Conservation (phyloP, 37 sponge, comb jelly and placozoan species). For the Spongilla lacustris region DNA sequence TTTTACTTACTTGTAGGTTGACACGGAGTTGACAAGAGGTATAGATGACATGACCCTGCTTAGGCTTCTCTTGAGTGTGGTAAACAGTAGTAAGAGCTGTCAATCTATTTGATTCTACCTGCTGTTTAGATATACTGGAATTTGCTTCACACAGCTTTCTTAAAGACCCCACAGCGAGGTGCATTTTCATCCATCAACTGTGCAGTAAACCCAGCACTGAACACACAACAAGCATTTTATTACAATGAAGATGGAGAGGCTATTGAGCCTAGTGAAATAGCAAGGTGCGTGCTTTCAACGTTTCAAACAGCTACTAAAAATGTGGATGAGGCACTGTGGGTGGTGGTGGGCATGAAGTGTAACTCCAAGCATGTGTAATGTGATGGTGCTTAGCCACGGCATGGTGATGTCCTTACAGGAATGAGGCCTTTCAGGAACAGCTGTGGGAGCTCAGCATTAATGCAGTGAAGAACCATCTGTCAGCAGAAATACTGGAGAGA, state of each 20-base stretch:
- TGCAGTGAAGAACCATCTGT: conserved; percentile 41
- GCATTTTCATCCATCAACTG: conserved; percentile 71
- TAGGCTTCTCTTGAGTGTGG: neutral
- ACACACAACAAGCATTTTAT: conserved; percentile 47
- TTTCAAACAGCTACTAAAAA: too few relatives aligned
- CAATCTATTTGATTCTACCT: too few relatives aligned
- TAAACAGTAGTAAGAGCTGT: too few relatives aligned
- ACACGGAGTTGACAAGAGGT: conserved; percentile 28
- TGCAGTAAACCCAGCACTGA: conserved; percentile 77
- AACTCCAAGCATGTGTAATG: too few relatives aligned
- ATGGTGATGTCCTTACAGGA: conserved; percentile 11
- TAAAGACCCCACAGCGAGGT: conserved; percentile 44
- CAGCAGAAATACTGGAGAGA: conserved; percentile 47
- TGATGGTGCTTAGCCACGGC: too few relatives aligned
- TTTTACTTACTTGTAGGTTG: too few relatives aligned
- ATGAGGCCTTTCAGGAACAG: conserved; percentile 52
- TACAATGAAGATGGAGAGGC: conserved; percentile 20
- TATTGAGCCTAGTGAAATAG: neutral
- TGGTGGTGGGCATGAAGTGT: too few relatives aligned
- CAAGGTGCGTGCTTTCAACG: neutral
- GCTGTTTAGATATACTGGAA: too few relatives aligned
- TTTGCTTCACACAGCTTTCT: neutral
- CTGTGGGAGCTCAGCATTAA: conserved; percentile 57
- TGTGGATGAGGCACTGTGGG: too few relatives aligned
- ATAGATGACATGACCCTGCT: neutral